Conservation (phyloP, 2,113 vertebrate species). For the Dunckerocampus dactyliophorus region DNA sequence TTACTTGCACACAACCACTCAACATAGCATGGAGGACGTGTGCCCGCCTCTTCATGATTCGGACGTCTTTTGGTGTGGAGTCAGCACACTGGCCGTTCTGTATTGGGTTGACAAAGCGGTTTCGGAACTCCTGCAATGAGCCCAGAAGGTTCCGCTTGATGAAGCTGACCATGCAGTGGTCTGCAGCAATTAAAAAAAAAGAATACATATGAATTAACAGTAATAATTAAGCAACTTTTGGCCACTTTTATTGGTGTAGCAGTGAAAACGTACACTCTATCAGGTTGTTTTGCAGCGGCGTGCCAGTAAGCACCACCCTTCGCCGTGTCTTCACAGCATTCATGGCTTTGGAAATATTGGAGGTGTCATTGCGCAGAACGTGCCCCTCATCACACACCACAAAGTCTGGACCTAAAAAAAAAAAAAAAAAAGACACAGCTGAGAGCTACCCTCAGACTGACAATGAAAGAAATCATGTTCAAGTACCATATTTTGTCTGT, state of each 20-base stretch:
- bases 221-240: not conserved
- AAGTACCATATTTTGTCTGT: no score
- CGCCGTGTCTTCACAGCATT: constrained; percentile 85
- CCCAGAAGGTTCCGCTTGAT: constrained; percentile 96
- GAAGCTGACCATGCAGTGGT: constrained; percentile 98
- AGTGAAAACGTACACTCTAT: constrained; percentile 83
- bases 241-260: no score
- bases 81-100: constrained; percentile 96
- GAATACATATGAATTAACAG: not conserved
- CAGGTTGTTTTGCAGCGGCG: constrained; percentile 94
- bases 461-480: not conserved
- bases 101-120: constrained; percentile 97
- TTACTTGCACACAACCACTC: constrained; percentile 92
- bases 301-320: constrained; percentile 91
- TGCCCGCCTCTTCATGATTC: constrained; percentile 95
- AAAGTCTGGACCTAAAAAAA: constrained; percentile 84
- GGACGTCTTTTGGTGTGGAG: constrained; percentile 87
- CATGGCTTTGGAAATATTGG: constrained; percentile 89
- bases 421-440: not conserved
- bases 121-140: constrained; percentile 88
- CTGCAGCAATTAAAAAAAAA: constrained; percentile 47
- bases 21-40: constrained; percentile 93
- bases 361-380: constrained; percentile 85
- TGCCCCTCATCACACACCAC: constrained; percentile 97
- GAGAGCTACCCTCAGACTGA: not conserved